phyloP scores from a whole-genome alignment of 2,797 vertebrate genomes.

The Rousettus madagascariensis region DNA sequence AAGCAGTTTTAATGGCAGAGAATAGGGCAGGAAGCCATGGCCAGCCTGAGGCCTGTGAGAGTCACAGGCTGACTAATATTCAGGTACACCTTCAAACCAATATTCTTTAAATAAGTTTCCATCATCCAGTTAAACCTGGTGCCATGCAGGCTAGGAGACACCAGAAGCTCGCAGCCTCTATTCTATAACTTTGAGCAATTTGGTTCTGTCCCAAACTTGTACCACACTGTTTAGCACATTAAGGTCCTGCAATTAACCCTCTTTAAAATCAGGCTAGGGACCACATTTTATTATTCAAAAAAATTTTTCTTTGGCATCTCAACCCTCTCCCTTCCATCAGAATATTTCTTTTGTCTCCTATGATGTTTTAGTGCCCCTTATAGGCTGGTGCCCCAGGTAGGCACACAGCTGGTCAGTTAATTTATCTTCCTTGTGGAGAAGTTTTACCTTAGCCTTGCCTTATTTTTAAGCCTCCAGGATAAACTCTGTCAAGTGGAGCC shows the following conservation, averaged over 20 bases:
- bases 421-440: not conserved
- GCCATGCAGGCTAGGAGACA: not conserved
- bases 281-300: slow-evolving; percentile 5
- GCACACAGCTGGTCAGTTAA: not conserved
- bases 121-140: not conserved
- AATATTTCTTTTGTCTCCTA: slow-evolving; percentile 20
- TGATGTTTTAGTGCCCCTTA: not conserved
- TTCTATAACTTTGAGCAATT: slow-evolving; percentile 28
- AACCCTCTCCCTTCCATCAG: not conserved
- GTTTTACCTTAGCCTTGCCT: not conserved
- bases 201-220: not conserved
- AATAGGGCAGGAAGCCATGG: not conserved
- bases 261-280: not conserved
- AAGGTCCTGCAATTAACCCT: not conserved
- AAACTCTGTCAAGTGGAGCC: not conserved
- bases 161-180: not conserved
- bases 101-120: not conserved
- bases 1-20: not conserved
- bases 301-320: not conserved
- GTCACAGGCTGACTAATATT: not conserved
- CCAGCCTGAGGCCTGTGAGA: not conserved
- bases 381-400: not conserved
- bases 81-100: not conserved
- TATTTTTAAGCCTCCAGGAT: not conserved
- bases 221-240: not conserved